phyloP scores from a whole-genome alignment of 1,140 invertebrate genomes.

The Drosophila ananassae region DNA sequence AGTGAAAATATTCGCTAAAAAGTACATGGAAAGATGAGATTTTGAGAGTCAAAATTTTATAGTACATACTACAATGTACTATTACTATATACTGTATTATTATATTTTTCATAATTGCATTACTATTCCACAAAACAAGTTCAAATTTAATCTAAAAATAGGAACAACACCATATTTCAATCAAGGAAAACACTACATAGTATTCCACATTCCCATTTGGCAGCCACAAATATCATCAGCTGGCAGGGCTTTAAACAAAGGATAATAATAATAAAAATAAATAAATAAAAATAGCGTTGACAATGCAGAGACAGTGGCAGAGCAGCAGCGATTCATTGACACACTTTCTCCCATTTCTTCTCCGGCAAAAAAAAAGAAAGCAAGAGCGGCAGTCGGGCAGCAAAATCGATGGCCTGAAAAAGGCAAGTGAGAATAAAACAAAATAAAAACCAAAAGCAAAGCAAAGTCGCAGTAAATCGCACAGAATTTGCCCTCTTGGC shows the following conservation, averaged over 20 bases:
- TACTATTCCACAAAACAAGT: too few relatives aligned
- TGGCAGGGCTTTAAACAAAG: slow-evolving; percentile 52
- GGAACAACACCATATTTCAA: too few relatives aligned
- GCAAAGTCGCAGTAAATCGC: slow-evolving; percentile 74
- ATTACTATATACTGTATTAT: too few relatives aligned
- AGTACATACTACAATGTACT: too few relatives aligned
- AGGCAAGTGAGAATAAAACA: slow-evolving; percentile 67
- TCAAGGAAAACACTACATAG: too few relatives aligned
- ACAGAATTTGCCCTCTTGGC: slow-evolving; percentile 38
- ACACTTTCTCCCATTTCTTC: slow-evolving; percentile 56
- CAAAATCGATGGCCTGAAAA: slow-evolving; percentile 80
- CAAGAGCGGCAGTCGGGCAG: slow-evolving; percentile 56
- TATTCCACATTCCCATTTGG: slow-evolving; percentile 12
- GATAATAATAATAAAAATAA: slow-evolving; percentile 33
- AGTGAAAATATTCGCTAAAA: too few relatives aligned
- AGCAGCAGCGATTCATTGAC: slow-evolving; percentile 73
- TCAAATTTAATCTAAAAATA: too few relatives aligned
- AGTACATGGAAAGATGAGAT: too few relatives aligned
- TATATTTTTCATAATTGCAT: too few relatives aligned
- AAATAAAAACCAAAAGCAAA: slow-evolving; percentile 69
- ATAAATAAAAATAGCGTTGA: slow-evolving; percentile 33
- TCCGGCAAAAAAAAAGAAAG: slow-evolving; percentile 31
- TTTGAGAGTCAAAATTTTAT: too few relatives aligned
- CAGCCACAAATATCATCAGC: slow-evolving; percentile 53
- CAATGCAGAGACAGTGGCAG: slow-evolving; percentile 50